Percentiles rank a stretch among this genome's conserved stretches.
phyloP scores from a whole-genome alignment of 2,113 vertebrate genomes.

The Poeciliopsis retropinna region DNA sequence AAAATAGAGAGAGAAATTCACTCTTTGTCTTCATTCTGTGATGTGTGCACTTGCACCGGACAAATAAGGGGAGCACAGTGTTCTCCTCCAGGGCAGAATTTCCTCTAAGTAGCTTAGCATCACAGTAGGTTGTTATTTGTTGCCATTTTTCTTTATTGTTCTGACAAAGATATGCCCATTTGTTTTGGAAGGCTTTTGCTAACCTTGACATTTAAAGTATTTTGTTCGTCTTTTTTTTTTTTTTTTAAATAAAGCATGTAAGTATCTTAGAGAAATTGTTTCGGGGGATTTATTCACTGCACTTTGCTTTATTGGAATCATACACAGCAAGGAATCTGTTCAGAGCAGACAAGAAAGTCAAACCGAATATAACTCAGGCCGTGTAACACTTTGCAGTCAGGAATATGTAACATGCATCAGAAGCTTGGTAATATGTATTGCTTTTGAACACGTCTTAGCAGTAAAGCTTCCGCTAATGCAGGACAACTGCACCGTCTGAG shows the following conservation, averaged over 20 bases:
- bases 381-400: conserved; percentile 22
- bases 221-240: conserved; percentile 13
- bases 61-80: conserved; percentile 50
- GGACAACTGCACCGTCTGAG: neutral
- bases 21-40: conserved; percentile 11
- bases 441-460: neutral
- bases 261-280: conserved; percentile 47
- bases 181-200: conserved; percentile 40
- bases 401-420: conserved; percentile 4
- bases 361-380: conserved; percentile 38
- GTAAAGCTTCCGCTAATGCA: conserved; percentile 1
- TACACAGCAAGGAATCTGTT: conserved; percentile 31
- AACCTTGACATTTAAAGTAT: conserved; percentile 45
- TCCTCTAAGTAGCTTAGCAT: conserved; percentile 75
- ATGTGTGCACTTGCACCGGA: conserved; percentile 48
- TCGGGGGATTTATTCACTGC: conserved; percentile 30
- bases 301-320: conserved; percentile 47
- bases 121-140: conserved; percentile 53
- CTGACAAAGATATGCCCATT: conserved; percentile 50
- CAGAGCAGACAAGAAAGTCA: conserved; percentile 53
- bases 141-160: conserved; percentile 61
- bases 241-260: conserved; percentile 33
- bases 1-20: neutral
- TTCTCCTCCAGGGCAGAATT: conserved; percentile 64
- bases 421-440: neutral